Percentiles rank a stretch among this genome's conserved stretches.
These are phyloP conservation scores for Abscondita cerata DNA, from an alignment of 2,888 invertebrate species.

Conservation along the genomic window DNA sequence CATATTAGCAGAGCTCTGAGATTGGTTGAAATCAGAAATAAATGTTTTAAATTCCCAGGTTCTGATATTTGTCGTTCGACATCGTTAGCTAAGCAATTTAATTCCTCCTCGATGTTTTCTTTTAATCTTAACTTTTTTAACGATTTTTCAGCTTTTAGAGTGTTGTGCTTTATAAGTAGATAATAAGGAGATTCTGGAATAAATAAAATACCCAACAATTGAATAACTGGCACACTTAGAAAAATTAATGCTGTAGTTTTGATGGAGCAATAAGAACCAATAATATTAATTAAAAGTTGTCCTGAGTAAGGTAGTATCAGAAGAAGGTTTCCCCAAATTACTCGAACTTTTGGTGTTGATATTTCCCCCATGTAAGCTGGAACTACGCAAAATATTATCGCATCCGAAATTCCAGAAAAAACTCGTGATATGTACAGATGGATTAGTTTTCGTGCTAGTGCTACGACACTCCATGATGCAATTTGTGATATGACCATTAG, in stretches of 20 bases:
- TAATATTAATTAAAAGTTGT: constrained; percentile 56
- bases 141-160: constrained; percentile 43
- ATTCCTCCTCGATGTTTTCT: constrained; percentile 44
- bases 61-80: constrained; percentile 50
- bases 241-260: no score
- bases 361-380: constrained; percentile 51
- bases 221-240: no score
- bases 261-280: constrained; percentile 66
- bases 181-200: constrained; percentile 65
- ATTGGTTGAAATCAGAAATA: constrained; percentile 44
- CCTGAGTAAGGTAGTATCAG: constrained; percentile 43
- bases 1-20: constrained; percentile 46
- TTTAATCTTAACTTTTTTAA: constrained; percentile 43
- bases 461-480: constrained; percentile 42
- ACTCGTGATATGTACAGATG: constrained; percentile 48
- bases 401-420: constrained; percentile 45
- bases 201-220: constrained; percentile 63
- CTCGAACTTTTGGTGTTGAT: constrained; percentile 46
- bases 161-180: constrained; percentile 43
- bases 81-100: constrained; percentile 42
- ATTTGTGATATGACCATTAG: constrained; percentile 45
- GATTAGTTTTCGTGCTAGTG: constrained; percentile 41
- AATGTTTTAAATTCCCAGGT: constrained; percentile 47
- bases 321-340: constrained; percentile 46
- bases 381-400: constrained; percentile 43